Base-by-base conservation (phyloP, 2,888 invertebrate species). In the Hirtodrosophila cameraria region DNA sequence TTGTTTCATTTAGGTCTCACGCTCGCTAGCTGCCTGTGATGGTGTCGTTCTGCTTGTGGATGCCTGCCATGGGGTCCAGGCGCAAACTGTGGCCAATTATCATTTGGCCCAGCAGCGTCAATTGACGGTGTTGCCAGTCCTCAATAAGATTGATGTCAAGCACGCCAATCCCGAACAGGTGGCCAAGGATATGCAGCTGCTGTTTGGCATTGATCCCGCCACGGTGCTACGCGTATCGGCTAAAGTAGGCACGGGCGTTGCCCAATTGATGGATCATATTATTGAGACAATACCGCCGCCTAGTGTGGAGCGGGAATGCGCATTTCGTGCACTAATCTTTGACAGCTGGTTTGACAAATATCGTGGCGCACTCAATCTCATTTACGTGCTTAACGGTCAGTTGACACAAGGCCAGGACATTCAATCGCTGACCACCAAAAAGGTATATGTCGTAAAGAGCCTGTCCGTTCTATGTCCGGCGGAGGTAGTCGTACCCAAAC, bases 11-110 rank as follows among this genome's bases (percentile, higher is more conserved):
- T 72, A 94, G 94, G 94, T 95, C 69, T 94, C 96, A 1, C 92
- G 99, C 52, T 98, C 98, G 42, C 92, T 99, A 52, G 93, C 95
- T 59, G 97, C 97, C 41, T 99, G 98, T 88, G 97, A 99, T 92
- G 99, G 99, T 7, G 99, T 97, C 0, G 94, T 99, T 69, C 92
- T 99, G 52, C 91, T 99, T 45, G 97, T 99, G 0, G 99, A 99
- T 92, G 98, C 99, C 1, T 98, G 98, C 91, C 97, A 98, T 92
- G 96, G 96, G 6, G 95, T 98, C 1, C 97, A 99, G 92, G 99
- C 99, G 0, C 99, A 99, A 91, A 99, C 99, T 0, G 97, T 99
- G 1, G 98, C 99, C 11, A 99, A 99, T 86, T 98, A 97, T 91
- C 96, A 96, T 89, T 91, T 99, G 65, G 98, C 99, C 0, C 96